Evolutionary conservation across 92 coral and sea anemone species (phyloP).

Genomic region (Micromussa lordhowensis): DNA sequence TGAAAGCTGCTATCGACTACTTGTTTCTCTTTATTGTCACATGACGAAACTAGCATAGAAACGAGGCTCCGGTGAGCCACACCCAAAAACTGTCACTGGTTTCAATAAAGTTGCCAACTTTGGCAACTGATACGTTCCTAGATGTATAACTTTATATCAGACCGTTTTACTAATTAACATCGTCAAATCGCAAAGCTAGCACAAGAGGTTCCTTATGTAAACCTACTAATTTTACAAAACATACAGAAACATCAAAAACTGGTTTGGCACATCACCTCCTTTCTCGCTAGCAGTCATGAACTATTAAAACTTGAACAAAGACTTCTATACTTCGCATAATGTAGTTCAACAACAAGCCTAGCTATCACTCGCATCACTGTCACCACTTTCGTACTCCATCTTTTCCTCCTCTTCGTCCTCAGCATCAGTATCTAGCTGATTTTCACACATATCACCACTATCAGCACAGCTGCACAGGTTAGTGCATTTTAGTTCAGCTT

Average conservation of each 20-base stretch:
- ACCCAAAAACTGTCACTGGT: too few relatives aligned
- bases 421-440: constrained; percentile 14
- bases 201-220: too few relatives aligned
- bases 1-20: not conserved
- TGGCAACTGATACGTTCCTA: constrained; percentile 7
- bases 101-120: too few relatives aligned
- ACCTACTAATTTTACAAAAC: constrained; percentile 14
- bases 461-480: constrained; percentile 24
- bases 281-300: constrained; percentile 10
- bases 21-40: constrained; percentile 1
- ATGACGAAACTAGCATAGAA: constrained; percentile 7
- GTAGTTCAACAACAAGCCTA: not conserved
- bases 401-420: constrained; percentile 5
- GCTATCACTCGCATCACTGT: constrained; percentile 43
- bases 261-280: constrained; percentile 19
- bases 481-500: too few relatives aligned
- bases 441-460: constrained; percentile 25
- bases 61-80: too few relatives aligned
- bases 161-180: constrained; percentile 13
- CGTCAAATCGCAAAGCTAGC: constrained; percentile 21
- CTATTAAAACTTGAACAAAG: constrained; percentile 13
- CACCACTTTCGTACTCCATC: not conserved
- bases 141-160: constrained; percentile 14
- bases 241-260: constrained; percentile 12
- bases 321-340: constrained; percentile 14